Evolutionary conservation across 1,140 invertebrate genomes (phyloP), one percentile per base, ranked within the genome.

Genomic region (Leptinotarsa texana): DNA sequence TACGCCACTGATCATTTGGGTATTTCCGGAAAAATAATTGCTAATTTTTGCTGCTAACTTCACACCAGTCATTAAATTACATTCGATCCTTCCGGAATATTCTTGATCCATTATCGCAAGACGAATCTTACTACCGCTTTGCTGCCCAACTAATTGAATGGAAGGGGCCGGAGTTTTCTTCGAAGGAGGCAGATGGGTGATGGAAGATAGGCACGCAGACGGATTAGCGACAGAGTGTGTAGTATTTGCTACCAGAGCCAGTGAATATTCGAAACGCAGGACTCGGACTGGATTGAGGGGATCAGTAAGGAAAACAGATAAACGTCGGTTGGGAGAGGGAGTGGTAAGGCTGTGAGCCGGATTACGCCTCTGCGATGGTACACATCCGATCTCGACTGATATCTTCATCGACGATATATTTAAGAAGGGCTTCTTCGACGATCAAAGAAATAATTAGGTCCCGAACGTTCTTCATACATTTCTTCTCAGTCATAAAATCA

Each of bases 381-480:
- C 72, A 77, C 76, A 79, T 79, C 78, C 78, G 75, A 72, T 72
- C 69, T 74, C 24, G 74, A 69, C 74, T 75, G 74, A 75, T 77
- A n/a, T 57, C 13, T 57, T n/a, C 51, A 57, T 57, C n/a, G 51
- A 15, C 51, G 51, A 18, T 63, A 57, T 66, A 74, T 74, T 70
- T 5, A 3, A 57, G 33, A 47, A 49, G 18, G 73, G 66, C 68
- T 74, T 69, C 18, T 33, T 63, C 63, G 51, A 75, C 75, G 73
- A 80, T 77, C 77, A 79, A 78, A 80, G 75, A 77, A 79, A 77
- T 79, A 78, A 81, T 81, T 78, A 79, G 79, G 69, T 67, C 47
- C 51, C 8, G 21, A 73, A 69, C 18, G 71, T 78, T 79, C 75
- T 63, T 73, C 78, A 79, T 81, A 74, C 73, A 72, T 73, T 78